A percentile compares a stretch with the other conserved stretches of the same genome.
Evolutionary conservation across 2,888 invertebrate genomes (phyloP).

Genomic region (Ecliptopera silaceata): DNA sequence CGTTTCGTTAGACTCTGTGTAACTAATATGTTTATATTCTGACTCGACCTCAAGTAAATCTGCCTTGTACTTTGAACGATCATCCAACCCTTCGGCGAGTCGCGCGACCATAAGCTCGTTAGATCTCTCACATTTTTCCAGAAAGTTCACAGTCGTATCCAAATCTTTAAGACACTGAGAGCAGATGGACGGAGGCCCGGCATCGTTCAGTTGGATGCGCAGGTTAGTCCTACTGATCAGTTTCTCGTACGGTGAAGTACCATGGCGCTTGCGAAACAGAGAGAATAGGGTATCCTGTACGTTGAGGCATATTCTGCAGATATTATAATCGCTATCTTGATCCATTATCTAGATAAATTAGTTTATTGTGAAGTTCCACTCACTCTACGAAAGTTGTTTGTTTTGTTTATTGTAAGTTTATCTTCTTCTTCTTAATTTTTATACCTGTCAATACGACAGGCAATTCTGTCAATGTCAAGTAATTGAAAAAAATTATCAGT

Average conservation of each 20-base stretch:
- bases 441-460: too few relatives aligned
- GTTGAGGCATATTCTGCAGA: constrained; percentile 59
- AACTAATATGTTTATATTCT: not conserved
- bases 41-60: not conserved
- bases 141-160: constrained; percentile 52
- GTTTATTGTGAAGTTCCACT: too few relatives aligned
- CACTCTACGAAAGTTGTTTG: too few relatives aligned
- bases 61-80: constrained; percentile 12
- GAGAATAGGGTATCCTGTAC: constrained; percentile 49
- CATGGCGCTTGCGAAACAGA: constrained; percentile 47
- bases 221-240: constrained; percentile 49
- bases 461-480: too few relatives aligned
- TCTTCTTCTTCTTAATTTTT: too few relatives aligned
- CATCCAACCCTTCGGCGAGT: constrained; percentile 10
- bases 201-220: constrained; percentile 46
- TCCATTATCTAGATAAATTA: constrained; percentile 36
- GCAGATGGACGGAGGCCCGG: constrained; percentile 56
- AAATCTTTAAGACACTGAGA: constrained; percentile 55
- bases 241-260: constrained; percentile 49
- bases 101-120: constrained; percentile 42
- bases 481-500: too few relatives aligned
- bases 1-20: not conserved
- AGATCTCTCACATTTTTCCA: constrained; percentile 56
- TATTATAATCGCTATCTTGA: constrained; percentile 34
- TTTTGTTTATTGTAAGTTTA: too few relatives aligned